These are phyloP conservation scores for Grus americana DNA, from an alignment of 2,113 vertebrate genomes.

Conservation along the genomic window DNA sequence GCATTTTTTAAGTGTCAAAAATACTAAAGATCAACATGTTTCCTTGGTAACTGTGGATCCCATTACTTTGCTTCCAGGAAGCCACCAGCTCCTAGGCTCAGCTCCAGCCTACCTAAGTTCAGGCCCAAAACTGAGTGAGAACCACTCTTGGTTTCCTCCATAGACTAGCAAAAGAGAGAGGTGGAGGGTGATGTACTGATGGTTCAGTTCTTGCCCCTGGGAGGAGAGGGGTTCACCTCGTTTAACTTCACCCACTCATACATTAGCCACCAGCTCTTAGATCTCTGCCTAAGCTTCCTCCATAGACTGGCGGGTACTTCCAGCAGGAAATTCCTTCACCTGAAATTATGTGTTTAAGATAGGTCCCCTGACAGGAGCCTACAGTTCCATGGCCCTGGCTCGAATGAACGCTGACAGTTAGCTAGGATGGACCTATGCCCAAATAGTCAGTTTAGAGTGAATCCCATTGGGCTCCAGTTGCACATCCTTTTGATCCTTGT, in stretches of 20 bases:
- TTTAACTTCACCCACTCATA: background rate
- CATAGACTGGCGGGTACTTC: background rate
- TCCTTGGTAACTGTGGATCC: background rate
- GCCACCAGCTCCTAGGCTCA: background rate
- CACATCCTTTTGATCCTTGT: background rate
- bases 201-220: background rate
- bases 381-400: background rate
- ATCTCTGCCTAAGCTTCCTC: background rate
- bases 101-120: background rate
- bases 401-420: background rate
- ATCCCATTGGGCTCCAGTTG: background rate
- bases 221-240: background rate
- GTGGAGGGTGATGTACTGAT: background rate
- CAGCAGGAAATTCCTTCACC: background rate
- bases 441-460: background rate
- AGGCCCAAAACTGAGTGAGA: background rate
- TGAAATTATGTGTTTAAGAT: background rate
- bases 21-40: background rate
- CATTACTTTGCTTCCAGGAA: background rate
- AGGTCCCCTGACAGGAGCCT: background rate
- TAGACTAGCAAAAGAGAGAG: background rate
- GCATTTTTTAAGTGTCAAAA: constrained; percentile 3
- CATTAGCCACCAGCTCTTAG: background rate
- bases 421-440: background rate
- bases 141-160: background rate